A percentile compares a stretch with the other conserved stretches of the same genome.
Conservation (phyloP, 2,888 invertebrate species). For the Plebejus argus region DNA sequence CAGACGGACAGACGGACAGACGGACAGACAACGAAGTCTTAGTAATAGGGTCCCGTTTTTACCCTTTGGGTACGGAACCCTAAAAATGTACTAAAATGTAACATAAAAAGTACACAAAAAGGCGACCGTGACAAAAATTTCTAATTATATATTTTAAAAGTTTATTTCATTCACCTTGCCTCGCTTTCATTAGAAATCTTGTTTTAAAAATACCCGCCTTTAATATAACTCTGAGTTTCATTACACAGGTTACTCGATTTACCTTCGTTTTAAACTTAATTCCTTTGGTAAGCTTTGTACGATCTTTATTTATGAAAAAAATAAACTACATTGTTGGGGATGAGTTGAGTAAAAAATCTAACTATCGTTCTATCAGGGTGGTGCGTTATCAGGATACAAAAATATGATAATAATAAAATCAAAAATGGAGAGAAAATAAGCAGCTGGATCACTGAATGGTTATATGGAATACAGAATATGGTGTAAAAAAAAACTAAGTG, state of each 20-base stretch:
- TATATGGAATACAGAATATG: too few species aligned
- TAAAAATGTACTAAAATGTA: too few species aligned
- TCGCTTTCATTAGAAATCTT: constrained; percentile 2
- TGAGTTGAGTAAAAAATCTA: neutral
- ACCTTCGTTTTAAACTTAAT: neutral
- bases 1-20: too few species aligned
- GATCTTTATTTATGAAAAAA: neutral
- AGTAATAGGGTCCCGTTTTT: too few species aligned
- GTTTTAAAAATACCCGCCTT: neutral
- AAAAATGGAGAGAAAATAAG: too few species aligned
- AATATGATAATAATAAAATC: too few species aligned
- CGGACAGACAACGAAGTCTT: too few species aligned
- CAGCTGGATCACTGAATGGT: too few species aligned
- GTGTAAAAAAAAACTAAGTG: too few species aligned
- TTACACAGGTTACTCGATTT: neutral
- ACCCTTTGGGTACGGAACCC: too few species aligned
- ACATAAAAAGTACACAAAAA: neutral
- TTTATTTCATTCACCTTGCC: neutral
- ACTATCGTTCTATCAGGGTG: too few species aligned
- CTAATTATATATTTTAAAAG: neutral
- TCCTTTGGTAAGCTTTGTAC: neutral
- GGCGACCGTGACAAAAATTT: neutral
- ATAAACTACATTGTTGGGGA: neutral
- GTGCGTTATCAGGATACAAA: too few species aligned
- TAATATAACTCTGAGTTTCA: neutral